Conservation (phyloP, 2,113 vertebrate genomes). For the Stigmatopora argus region DNA sequence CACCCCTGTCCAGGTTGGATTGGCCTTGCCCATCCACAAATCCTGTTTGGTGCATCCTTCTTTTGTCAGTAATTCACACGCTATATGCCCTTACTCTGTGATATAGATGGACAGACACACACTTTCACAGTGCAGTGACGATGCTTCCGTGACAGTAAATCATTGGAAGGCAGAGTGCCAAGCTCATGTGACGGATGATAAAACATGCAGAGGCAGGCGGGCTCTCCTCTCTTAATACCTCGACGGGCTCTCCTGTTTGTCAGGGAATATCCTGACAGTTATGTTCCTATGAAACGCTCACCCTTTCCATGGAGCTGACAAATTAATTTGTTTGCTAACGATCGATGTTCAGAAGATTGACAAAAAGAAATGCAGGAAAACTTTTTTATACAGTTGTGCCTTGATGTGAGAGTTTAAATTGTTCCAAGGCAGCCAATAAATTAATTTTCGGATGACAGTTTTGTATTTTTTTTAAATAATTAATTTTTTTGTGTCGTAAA, state of each 20-base stretch:
- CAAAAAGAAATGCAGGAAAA: neutral
- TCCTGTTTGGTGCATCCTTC: constrained; percentile 3
- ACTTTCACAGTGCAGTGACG: constrained; percentile 23
- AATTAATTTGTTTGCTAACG: constrained; percentile 14
- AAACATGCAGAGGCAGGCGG: constrained; percentile 42
- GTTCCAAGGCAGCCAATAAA: too few species aligned
- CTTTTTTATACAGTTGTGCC: neutral
- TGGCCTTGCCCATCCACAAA: neutral
- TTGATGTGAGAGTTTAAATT: too few species aligned
- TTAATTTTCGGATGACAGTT: too few species aligned
- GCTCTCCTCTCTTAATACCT: constrained; percentile 30
- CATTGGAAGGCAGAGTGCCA: constrained; percentile 42
- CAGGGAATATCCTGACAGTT: constrained; percentile 15
- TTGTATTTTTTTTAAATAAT: too few species aligned
- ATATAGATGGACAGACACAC: constrained; percentile 10
- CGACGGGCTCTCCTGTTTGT: constrained; percentile 15
- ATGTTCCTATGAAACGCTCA: constrained; percentile 38
- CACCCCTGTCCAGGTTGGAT: too few species aligned
- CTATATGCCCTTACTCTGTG: neutral
- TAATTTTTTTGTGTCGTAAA: too few species aligned
- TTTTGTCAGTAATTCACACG: constrained; percentile 2
- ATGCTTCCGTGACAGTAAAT: constrained; percentile 60
- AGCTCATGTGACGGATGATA: constrained; percentile 63
- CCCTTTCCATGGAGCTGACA: constrained; percentile 8
- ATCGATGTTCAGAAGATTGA: neutral